Evolutionary conservation across 2,888 invertebrate species (phyloP).

Genomic region (Tetranychus piercei): DNA sequence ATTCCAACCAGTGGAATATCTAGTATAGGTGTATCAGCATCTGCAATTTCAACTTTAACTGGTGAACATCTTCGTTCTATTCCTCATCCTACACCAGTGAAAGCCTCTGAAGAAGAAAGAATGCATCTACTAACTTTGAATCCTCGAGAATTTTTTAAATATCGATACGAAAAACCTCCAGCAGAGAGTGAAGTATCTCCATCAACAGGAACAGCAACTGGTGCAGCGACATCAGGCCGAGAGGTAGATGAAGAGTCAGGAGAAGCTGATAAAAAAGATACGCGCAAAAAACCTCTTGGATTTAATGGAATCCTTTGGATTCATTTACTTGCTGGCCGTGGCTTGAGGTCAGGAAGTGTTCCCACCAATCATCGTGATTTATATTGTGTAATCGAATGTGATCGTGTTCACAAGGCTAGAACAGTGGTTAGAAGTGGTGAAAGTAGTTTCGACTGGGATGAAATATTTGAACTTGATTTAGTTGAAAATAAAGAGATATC

Average conservation of each 20-base stretch:
- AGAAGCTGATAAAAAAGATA: neutral
- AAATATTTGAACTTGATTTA: conserved; percentile 88
- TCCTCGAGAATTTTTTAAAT: conserved; percentile 58
- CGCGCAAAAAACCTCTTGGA: conserved; percentile 37
- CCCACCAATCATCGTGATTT: conserved; percentile 49
- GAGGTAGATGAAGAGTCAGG: conserved; percentile 49
- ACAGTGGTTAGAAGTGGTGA: conserved; percentile 90
- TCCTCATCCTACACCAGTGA: conserved; percentile 26
- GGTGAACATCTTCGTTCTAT: conserved; percentile 16
- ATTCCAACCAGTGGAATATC: neutral
- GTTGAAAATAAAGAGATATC: conserved; percentile 85
- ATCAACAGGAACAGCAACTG: conserved; percentile 25
- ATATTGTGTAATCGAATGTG: conserved; percentile 93
- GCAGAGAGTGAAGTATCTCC: neutral
- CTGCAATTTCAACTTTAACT: neutral
- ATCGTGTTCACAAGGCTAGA: conserved; percentile 82
- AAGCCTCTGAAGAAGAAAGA: conserved; percentile 24
- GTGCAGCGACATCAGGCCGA: conserved; percentile 39
- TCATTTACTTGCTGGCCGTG: conserved; percentile 67
- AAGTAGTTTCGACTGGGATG: conserved; percentile 93
- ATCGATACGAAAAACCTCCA: conserved; percentile 32
- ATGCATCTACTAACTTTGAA: conserved; percentile 24
- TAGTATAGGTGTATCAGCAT: neutral
- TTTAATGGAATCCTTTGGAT: conserved; percentile 77
- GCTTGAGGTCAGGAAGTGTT: conserved; percentile 40